phyloP scores from a whole-genome alignment of 2,113 vertebrate species.

The Phylloscopus trochiloides region DNA sequence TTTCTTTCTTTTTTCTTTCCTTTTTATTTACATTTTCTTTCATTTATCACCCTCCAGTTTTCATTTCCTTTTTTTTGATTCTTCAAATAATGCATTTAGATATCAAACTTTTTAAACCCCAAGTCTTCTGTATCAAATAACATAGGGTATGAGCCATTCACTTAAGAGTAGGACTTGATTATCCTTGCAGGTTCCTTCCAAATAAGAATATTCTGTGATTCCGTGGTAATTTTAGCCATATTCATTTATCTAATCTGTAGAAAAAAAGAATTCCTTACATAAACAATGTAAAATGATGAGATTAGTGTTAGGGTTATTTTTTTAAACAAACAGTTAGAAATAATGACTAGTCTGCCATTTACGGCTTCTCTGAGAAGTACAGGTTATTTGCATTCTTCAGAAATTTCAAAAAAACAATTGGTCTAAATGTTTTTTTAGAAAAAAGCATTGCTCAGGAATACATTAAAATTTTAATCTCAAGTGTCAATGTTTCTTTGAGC shows the following conservation, averaged over 20 bases:
- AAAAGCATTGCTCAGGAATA: not conserved
- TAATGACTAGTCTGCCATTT: not conserved
- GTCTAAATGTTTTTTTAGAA: not conserved
- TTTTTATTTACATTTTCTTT: not conserved
- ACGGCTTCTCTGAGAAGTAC: not conserved
- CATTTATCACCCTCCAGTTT: accelerated
- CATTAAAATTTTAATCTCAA: not conserved
- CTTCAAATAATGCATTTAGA: not conserved
- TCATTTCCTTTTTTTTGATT: not conserved
- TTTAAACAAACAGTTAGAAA: not conserved
- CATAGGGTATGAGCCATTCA: not conserved
- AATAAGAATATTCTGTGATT: not conserved
- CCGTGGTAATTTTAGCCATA: not conserved
- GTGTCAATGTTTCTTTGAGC: not conserved
- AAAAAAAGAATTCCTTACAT: not conserved
- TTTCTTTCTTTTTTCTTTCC: accelerated
- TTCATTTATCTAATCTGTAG: not conserved
- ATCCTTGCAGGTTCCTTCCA: not conserved
- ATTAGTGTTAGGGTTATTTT: not conserved
- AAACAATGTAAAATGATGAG: not conserved
- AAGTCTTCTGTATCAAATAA: not conserved
- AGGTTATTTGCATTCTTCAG: not conserved
- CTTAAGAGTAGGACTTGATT: not conserved
- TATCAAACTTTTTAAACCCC: not conserved
- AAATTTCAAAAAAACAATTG: not conserved